A percentile compares a stretch with the other conserved stretches of the same genome.
Evolutionary conservation across 2,797 vertebrate genomes (phyloP).

Genomic region (Allobates femoralis): DNA sequence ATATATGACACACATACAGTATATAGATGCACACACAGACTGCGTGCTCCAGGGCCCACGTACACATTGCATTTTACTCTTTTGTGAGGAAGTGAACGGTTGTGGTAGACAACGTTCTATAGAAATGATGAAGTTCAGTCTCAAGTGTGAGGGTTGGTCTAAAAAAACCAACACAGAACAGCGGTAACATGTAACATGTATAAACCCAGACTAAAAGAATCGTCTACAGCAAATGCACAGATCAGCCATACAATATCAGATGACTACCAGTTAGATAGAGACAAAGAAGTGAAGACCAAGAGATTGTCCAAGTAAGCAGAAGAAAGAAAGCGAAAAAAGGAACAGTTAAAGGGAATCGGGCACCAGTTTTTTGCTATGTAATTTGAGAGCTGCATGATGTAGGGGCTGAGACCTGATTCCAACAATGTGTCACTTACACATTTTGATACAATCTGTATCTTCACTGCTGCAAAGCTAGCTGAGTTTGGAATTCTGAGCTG

Average conservation of each 20-base stretch:
- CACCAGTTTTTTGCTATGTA: too few relatives aligned
- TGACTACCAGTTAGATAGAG: neutral
- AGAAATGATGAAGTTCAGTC: neutral
- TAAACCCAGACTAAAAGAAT: neutral
- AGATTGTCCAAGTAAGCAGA: neutral
- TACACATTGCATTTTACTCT: too few relatives aligned
- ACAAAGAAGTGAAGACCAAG: neutral
- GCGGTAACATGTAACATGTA: neutral
- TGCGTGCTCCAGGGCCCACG: too few relatives aligned
- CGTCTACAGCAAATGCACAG: neutral
- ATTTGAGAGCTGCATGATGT: too few relatives aligned
- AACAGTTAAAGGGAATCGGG: too few relatives aligned
- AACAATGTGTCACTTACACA: too few relatives aligned
- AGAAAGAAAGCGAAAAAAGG: too few relatives aligned
- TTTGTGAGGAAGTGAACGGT: neutral
- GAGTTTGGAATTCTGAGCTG: too few relatives aligned
- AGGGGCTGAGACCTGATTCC: too few relatives aligned
- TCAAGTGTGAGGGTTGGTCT: neutral
- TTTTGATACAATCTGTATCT: too few relatives aligned
- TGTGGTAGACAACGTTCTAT: neutral
- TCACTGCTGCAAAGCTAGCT: too few relatives aligned
- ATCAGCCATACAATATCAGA: conserved; percentile 2
- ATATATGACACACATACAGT: neutral
- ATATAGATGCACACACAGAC: too few relatives aligned
- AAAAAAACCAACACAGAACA: neutral